Evolutionary conservation across 2,113 vertebrate species (phyloP).

Genomic region (Nematolebias whitei): DNA sequence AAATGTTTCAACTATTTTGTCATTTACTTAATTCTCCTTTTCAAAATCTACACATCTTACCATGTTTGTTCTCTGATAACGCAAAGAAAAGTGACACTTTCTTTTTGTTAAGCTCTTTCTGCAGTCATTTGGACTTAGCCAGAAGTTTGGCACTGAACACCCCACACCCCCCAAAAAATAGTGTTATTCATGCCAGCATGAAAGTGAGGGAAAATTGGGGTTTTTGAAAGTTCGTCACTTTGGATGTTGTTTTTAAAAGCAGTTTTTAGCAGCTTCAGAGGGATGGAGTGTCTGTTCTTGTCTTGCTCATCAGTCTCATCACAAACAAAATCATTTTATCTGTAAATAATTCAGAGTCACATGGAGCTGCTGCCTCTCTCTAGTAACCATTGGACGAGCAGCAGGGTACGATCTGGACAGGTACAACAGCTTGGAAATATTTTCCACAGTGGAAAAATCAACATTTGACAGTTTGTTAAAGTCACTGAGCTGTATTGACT

Average conservation of each 20-base stretch:
- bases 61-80: background rate
- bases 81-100: background rate
- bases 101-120: constrained; percentile 23
- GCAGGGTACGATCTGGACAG: too few species aligned
- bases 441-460: too few species aligned
- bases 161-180: constrained; percentile 28
- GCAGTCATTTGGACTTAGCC: constrained; percentile 40
- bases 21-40: background rate
- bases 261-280: constrained; percentile 34
- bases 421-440: too few species aligned
- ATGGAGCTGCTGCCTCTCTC: too few species aligned
- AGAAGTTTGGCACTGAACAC: constrained; percentile 12
- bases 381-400: too few species aligned
- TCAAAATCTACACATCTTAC: background rate
- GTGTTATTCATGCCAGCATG: constrained; percentile 50
- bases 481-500: too few species aligned
- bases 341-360: constrained; percentile 6
- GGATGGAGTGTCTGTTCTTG: constrained; percentile 16
- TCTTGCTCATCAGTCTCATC: constrained; percentile 18
- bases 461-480: too few species aligned
- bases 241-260: constrained; percentile 45
- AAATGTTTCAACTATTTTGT: too few species aligned
- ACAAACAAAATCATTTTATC: constrained; percentile 5
- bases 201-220: constrained; percentile 47
- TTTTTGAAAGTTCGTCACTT: constrained; percentile 52